Evolutionary conservation across 2,888 invertebrate genomes (phyloP).

Genomic region (Criorhina ranunculi): DNA sequence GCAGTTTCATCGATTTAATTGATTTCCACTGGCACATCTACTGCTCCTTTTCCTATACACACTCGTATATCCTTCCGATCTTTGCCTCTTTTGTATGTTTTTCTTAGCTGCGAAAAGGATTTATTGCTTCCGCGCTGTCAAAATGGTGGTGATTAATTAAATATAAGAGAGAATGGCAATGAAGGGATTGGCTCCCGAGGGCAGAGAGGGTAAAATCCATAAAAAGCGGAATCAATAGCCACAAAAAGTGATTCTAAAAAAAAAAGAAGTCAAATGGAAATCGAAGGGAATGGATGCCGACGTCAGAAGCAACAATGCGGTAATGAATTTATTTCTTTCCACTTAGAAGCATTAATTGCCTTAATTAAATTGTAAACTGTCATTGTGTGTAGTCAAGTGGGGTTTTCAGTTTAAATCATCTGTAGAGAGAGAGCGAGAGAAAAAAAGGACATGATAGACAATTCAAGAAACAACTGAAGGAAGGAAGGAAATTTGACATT

Average conservation of each 20-base stretch:
- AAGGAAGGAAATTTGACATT: neutral
- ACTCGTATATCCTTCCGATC: conserved; percentile 32
- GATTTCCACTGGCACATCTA: conserved; percentile 56
- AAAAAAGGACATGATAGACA: neutral
- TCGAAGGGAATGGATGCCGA: neutral
- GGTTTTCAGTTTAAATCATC: conserved; percentile 5
- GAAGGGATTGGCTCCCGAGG: conserved; percentile 27
- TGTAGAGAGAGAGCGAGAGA: neutral
- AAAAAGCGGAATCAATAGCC: conserved; percentile 43
- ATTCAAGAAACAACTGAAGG: conserved; percentile 14
- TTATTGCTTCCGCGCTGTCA: conserved; percentile 76
- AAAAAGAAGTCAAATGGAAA: conserved; percentile 1
- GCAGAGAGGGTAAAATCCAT: conserved; percentile 1
- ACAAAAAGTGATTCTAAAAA: conserved; percentile 28
- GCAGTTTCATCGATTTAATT: conserved; percentile 76
- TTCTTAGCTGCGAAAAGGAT: conserved; percentile 58
- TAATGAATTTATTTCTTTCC: conserved; percentile 70
- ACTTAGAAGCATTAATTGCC: conserved; percentile 70
- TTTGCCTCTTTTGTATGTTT: conserved; percentile 31
- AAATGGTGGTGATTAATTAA: conserved; percentile 72
- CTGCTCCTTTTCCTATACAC: neutral
- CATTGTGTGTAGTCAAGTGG: conserved; percentile 28
- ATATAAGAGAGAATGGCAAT: conserved; percentile 30
- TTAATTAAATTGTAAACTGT: conserved; percentile 69
- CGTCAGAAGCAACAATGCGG: conserved; percentile 16